These are phyloP conservation scores for Amblyteles armatorius DNA, from an alignment of 2,888 invertebrate species.

Conservation along the genomic window DNA sequence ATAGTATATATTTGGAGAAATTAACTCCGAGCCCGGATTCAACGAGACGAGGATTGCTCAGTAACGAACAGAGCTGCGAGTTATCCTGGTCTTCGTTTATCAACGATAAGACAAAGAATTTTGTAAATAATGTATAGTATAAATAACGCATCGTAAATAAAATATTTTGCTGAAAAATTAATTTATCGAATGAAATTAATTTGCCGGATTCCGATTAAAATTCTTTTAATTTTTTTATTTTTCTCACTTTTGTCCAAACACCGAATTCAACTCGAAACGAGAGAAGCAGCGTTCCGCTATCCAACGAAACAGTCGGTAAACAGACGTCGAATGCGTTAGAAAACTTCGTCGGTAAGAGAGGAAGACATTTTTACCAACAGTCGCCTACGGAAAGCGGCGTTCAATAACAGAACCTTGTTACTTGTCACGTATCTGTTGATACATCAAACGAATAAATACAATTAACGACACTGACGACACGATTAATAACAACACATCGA, in stretches of 20 bases:
- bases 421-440: background rate
- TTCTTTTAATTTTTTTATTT: background rate
- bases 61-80: background rate
- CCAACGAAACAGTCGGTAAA: background rate
- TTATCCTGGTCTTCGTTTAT: conserved; percentile 18
- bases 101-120: conserved; percentile 35
- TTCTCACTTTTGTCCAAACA: background rate
- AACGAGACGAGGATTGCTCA: conserved; percentile 8
- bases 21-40: conserved; percentile 20
- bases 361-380: conserved; percentile 4
- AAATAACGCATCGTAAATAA: conserved; percentile 44
- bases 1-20: conserved; percentile 8
- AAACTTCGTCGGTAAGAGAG: conserved; percentile 11
- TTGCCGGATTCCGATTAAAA: background rate
- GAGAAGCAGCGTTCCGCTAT: background rate
- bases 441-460: background rate
- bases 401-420: background rate
- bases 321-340: background rate
- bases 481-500: too few relatives aligned
- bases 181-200: conserved; percentile 23
- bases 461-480: too few relatives aligned
- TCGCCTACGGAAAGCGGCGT: background rate
- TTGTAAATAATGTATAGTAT: conserved; percentile 67
- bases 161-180: conserved; percentile 64
- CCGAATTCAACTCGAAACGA: background rate